These are phyloP conservation scores for Pogona vitticeps DNA, from an alignment of 2,113 vertebrate genomes.

Conservation along the genomic window DNA sequence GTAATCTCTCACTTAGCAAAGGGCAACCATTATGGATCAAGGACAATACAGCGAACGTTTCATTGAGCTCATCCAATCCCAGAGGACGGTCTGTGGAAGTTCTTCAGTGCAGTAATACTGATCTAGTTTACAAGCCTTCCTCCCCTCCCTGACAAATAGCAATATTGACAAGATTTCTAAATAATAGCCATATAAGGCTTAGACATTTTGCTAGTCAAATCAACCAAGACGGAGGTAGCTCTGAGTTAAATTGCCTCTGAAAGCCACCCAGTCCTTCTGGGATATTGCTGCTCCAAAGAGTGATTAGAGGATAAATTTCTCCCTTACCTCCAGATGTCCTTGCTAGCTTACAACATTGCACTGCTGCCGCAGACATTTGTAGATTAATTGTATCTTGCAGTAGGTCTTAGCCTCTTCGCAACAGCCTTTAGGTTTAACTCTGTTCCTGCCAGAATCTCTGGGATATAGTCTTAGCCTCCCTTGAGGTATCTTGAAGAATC, in stretches of 20 bases:
- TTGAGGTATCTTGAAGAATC: background rate
- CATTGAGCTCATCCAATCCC: background rate
- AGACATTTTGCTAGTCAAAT: slow-evolving; percentile 30
- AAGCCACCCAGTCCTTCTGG: slow-evolving; percentile 17
- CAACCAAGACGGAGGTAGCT: background rate
- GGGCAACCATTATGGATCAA: background rate
- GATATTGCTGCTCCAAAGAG: slow-evolving; percentile 45
- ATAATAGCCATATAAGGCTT: background rate
- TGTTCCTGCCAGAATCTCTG: slow-evolving; percentile 25
- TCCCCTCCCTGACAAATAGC: background rate
- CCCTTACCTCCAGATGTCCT: slow-evolving; percentile 66
- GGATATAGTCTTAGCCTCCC: background rate
- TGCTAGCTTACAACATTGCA: slow-evolving; percentile 8
- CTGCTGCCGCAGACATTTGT: slow-evolving; percentile 40
- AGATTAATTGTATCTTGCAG: slow-evolving; percentile 26
- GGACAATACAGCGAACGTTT: background rate
- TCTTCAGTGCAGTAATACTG: background rate
- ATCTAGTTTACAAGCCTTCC: background rate
- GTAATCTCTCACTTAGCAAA: background rate
- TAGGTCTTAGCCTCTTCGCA: background rate
- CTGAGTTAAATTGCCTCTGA: slow-evolving; percentile 25
- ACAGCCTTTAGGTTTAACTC: slow-evolving; percentile 29
- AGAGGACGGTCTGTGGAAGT: background rate
- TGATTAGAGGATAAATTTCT: slow-evolving; percentile 49
- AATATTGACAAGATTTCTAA: background rate